A percentile compares a stretch with the other conserved stretches of the same genome.
These are phyloP conservation scores for Diarsia brunnea DNA, from an alignment of 2,888 invertebrate genomes.

Conservation along the genomic window DNA sequence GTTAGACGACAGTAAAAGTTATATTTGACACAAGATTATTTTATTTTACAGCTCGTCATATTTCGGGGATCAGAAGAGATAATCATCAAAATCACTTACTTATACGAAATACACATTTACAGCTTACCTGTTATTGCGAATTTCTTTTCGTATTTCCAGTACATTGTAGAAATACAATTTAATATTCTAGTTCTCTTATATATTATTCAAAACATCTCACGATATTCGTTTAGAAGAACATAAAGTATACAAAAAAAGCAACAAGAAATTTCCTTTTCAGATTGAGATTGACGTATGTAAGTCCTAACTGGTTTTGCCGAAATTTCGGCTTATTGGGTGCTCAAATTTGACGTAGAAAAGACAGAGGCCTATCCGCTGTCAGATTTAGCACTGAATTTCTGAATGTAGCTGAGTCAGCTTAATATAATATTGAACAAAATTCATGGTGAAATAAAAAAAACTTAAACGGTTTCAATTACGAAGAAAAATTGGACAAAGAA, in stretches of 20 bases:
- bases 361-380: conserved; percentile 81
- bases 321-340: conserved; percentile 76
- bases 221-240: conserved; percentile 31
- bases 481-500: conserved; percentile 58
- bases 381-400: conserved; percentile 70
- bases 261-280: conserved; percentile 56
- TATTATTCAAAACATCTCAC: conserved; percentile 20
- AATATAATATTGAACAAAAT: conserved; percentile 55
- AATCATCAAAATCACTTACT: neutral
- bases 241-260: conserved; percentile 29
- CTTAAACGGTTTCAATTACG: conserved; percentile 58
- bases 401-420: conserved; percentile 61
- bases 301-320: conserved; percentile 73
- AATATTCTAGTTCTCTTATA: conserved; percentile 7
- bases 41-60: neutral
- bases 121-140: neutral
- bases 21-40: neutral
- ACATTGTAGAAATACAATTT: conserved; percentile 12
- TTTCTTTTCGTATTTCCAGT: neutral
- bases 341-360: conserved; percentile 83
- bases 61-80: neutral
- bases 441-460: conserved; percentile 42
- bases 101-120: neutral
- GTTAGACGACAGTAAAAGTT: neutral
- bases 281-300: conserved; percentile 78